Evolutionary conservation across 2,888 invertebrate species (phyloP), one percentile per base, ranked within the genome.

Genomic region (Ophion ventricosus): DNA sequence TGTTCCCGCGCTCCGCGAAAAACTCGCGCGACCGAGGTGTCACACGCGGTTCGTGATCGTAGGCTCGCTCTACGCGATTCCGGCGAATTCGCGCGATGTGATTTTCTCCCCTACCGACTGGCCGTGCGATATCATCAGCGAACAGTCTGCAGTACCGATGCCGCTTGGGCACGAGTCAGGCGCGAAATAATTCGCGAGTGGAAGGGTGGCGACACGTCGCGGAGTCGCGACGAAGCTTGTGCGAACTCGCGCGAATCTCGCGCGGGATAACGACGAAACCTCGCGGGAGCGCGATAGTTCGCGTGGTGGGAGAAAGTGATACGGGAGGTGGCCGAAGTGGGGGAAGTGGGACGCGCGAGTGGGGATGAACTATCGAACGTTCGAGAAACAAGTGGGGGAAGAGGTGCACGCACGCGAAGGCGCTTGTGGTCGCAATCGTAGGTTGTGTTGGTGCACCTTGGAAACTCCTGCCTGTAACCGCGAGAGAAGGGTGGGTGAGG

Each of bases 151-250:
- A 73, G 85, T 92, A 90, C 91, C 93, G 92, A 92, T 92, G 64
- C 63, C 25, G 23, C 43, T n/a, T 67, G 85, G 75, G 87, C 59
- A 82, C 78, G 82, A 20, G 78, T 79, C 29, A 72, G 75, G 85
- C 80, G 80, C 61, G 61, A 63, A 61, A n/a, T 73, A 14, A 74
- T 89, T 91, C 88, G 91, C 90, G 88, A 91, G 88, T 17, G 14
- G 90, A 90, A 88, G 83, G 74, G 92, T 93, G 93, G 93, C 92
- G 93, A 91, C 93, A 82, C 90, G 82, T 0, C 20, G 79, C 88
- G 92, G 88, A 80, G 59, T 25, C 49, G 25, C 64, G 77, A 74
- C 69, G 72, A 77, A 89, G 87, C 85, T 26, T 35, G 79, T 73
- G 54, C 20, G 3, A 40, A 74, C 25, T 64, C 57, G 29, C 29